phyloP scores from a whole-genome alignment of 1,140 invertebrate genomes.

The Chrysoperla carnea region DNA sequence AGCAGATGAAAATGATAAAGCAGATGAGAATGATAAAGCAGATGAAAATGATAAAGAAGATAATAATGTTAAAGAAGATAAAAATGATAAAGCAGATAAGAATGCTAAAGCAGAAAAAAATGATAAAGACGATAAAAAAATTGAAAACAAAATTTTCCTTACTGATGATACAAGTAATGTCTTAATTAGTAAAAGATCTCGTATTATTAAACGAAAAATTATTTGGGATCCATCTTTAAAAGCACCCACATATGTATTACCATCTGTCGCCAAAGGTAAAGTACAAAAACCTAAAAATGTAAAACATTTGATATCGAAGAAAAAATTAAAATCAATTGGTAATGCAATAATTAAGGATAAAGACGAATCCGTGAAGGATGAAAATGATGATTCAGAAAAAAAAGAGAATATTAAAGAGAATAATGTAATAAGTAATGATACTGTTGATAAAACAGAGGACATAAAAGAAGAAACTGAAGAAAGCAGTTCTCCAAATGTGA shows the following conservation, averaged over 20 bases:
- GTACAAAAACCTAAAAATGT: neutral
- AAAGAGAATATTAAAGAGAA: conserved; percentile 5
- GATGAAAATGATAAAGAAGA: neutral
- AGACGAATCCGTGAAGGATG: neutral
- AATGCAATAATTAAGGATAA: neutral
- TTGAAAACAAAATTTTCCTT: neutral
- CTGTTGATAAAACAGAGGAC: neutral
- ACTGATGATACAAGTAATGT: neutral
- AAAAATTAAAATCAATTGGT: neutral
- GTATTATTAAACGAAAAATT: conserved; percentile 45
- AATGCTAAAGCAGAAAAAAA: neutral
- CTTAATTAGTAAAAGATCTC: conserved; percentile 22
- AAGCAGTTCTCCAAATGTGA: neutral
- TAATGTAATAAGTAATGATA: conserved; percentile 1
- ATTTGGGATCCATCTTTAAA: conserved; percentile 50
- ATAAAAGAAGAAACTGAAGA: neutral
- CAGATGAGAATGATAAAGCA: neutral
- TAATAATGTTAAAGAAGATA: neutral
- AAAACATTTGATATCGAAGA: neutral
- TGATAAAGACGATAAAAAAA: neutral
- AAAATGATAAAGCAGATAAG: neutral
- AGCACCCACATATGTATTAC: conserved; percentile 1
- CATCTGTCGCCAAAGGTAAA: neutral
- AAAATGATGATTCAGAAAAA: conserved; percentile 1
- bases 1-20: neutral